A percentile compares a stretch with the other conserved stretches of the same genome.
These are phyloP conservation scores for Harmothoe impar DNA, from an alignment of 2,888 invertebrate genomes.

Conservation along the genomic window DNA sequence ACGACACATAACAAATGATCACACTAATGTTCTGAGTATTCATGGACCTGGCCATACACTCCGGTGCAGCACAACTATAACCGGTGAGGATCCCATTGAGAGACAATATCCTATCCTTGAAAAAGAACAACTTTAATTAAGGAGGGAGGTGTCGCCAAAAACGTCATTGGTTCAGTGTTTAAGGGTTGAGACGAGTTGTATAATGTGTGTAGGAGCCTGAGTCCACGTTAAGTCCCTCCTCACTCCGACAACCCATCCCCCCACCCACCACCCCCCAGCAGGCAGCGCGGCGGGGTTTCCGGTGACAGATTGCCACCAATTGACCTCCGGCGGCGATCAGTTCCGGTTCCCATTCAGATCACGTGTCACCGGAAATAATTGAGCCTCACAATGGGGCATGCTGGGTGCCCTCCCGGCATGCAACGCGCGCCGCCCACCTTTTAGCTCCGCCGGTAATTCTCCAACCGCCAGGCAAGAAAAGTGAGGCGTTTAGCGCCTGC, in stretches of 20 bases:
- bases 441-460: background rate
- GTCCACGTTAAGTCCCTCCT: background rate
- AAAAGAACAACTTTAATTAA: background rate
- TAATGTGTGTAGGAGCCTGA: too few relatives aligned
- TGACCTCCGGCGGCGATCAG: slow-evolving; percentile 56
- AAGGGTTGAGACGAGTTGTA: too few relatives aligned
- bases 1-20: too few relatives aligned
- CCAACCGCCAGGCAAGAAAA: slow-evolving; percentile 14
- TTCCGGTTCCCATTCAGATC: slow-evolving; percentile 60
- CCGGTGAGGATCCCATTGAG: too few relatives aligned
- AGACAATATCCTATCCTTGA: too few relatives aligned
- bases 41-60: background rate
- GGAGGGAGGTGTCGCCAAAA: background rate
- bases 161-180: background rate
- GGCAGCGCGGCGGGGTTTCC: background rate
- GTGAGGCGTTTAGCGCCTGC: slow-evolving; percentile 28
- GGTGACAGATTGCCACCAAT: slow-evolving; percentile 62
- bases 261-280: background rate
- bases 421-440: slow-evolving; percentile 23
- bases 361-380: slow-evolving; percentile 61
- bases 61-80: too few relatives aligned
- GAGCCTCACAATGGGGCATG: slow-evolving; percentile 32
- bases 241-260: background rate
- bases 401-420: background rate
- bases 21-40: too few relatives aligned